Evolutionary conservation across 2,113 vertebrate genomes (phyloP).

Genomic region (Pelvicachromis taeniatus): DNA sequence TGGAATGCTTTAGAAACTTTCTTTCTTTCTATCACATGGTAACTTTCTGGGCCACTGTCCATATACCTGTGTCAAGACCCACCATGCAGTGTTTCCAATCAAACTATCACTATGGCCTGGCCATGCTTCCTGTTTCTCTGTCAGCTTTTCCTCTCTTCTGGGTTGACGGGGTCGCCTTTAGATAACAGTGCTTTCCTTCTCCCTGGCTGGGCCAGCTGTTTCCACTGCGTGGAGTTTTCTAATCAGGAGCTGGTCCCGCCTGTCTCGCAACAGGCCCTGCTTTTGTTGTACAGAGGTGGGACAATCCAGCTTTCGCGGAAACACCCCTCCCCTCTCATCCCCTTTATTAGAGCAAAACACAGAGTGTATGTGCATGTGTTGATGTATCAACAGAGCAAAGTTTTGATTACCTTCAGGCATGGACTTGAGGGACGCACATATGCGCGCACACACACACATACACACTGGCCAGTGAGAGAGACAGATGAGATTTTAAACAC

Average conservation of each 20-base stretch:
- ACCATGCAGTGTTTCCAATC: constrained; percentile 11
- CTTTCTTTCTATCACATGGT: background rate
- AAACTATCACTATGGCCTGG: background rate
- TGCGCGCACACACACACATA: background rate
- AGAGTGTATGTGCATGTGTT: constrained; percentile 6
- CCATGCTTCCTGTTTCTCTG: constrained; percentile 59
- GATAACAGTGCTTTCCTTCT: constrained; percentile 48
- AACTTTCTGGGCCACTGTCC: background rate
- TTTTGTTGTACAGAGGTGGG: constrained; percentile 45
- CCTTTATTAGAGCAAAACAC: constrained; percentile 15
- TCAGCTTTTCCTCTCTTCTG: constrained; percentile 38
- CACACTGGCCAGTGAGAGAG: constrained; percentile 3
- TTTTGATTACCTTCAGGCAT: constrained; percentile 43
- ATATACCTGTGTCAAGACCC: constrained; percentile 28
- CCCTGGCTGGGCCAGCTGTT: constrained; percentile 54
- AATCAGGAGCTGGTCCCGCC: constrained; percentile 45
- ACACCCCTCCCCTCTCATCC: background rate
- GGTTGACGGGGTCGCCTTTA: constrained; percentile 25
- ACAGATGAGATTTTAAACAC: constrained; percentile 59
- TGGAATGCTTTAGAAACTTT: constrained; percentile 9
- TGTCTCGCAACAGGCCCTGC: constrained; percentile 19
- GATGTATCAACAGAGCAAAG: constrained; percentile 39
- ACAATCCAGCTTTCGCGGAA: constrained; percentile 9
- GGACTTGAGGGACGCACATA: background rate
- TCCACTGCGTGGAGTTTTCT: constrained; percentile 57